Evolutionary conservation across 1,140 invertebrate species (phyloP).

Genomic region (Drosophila pachea): DNA sequence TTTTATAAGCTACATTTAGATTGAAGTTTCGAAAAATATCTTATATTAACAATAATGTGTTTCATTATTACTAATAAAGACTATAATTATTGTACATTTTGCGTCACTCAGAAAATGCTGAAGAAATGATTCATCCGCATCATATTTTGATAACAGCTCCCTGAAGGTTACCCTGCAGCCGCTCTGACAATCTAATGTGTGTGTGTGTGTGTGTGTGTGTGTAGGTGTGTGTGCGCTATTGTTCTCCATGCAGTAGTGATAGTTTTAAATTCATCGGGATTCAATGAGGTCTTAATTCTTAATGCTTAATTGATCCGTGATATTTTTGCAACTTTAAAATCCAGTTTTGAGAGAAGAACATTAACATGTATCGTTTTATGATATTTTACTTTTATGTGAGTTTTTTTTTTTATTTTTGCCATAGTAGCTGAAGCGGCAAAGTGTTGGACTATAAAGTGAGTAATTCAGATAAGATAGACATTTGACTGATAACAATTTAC

Average conservation of each 20-base stretch:
- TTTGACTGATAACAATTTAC: slow-evolving; percentile 27
- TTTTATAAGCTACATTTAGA: too few species aligned
- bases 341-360: too few species aligned
- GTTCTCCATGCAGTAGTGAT: not conserved
- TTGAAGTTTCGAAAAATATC: too few species aligned
- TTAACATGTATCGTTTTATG: too few species aligned
- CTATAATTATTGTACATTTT: not conserved
- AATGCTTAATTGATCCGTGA: too few species aligned
- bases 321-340: too few species aligned
- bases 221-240: not conserved
- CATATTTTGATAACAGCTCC: not conserved
- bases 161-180: not conserved
- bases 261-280: too few species aligned
- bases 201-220: not conserved
- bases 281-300: too few species aligned
- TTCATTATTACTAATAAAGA: too few species aligned
- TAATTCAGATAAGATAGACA: slow-evolving; percentile 39
- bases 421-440: slow-evolving; percentile 1
- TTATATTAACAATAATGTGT: too few species aligned
- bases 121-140: slow-evolving; percentile 3
- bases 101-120: too few species aligned
- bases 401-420: slow-evolving; percentile 3
- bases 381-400: not conserved
- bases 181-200: not conserved
- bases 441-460: slow-evolving; percentile 9